Base-by-base conservation (phyloP, 2,888 invertebrate genomes). In the Athalia rosae region DNA sequence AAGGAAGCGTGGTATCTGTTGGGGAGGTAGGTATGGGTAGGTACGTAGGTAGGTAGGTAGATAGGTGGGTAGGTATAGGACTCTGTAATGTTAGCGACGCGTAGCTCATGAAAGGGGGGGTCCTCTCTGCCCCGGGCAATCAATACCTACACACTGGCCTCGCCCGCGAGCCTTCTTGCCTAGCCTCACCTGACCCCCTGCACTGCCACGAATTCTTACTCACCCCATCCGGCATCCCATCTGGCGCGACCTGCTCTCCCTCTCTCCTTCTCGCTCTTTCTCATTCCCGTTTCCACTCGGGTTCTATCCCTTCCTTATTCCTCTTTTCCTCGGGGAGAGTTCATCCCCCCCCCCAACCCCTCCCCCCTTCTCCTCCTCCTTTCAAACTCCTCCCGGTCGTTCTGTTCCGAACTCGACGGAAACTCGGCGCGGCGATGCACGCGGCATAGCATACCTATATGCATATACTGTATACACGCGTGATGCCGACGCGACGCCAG, bases 61-160 rank as follows among this genome's bases (percentile, higher is more conserved):
- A 43, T 5, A n/a, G 67, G 71, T 58, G 56, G 71, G 47, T 43
- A 48, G 74, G 28, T 28, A 28, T 28, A 28, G 28, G 28, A 48
- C 59, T 74, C 74, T 74, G 61, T 74, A 61, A 74, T 74, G 74
- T 74, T 74, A 61, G 74, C 73, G 74, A 74, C 62, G 74, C 74
- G 59, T 61, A 59, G 74, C 74, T 61, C 74, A 61, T 74, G 62
- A 50, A 61, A 48, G 74, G 74, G 74, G 74, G 74, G 71, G 58
- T 58, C 58, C 69, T 71, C 53, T 15, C 61, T 50, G 74, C 61
- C 74, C 74, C 62, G 74, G 62, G 74, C 74, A 74, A 74, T 74
- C 74, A 74, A 74, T 74, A 74, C 74, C 74, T 74, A 74, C 74
- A 74, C 74, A 74, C 74, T 74, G 74, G 74, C 62, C 74, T 74